Conservation (phyloP, 2,888 invertebrate species). For the Neoscelio sp. region DNA sequence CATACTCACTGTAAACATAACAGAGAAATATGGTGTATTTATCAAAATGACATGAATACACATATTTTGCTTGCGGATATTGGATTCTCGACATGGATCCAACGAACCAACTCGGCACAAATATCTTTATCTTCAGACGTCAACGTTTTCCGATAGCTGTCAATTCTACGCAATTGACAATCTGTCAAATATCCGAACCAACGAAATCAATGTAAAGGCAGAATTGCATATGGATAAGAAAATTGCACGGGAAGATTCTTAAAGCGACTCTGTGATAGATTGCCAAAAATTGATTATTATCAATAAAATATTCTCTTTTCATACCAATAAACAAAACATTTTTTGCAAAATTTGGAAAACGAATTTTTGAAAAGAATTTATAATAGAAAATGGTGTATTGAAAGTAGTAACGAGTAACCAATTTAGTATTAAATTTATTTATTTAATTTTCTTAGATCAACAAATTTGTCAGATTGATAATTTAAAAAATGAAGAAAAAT, state of each 20-base stretch:
- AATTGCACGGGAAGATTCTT: slow-evolving; percentile 20
- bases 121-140: slow-evolving; percentile 56
- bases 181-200: slow-evolving; percentile 39
- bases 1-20: slow-evolving; percentile 7
- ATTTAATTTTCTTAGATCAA: too few species aligned
- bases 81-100: slow-evolving; percentile 46
- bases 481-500: too few species aligned
- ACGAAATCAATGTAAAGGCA: slow-evolving; percentile 8
- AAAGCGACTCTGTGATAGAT: too few species aligned
- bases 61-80: slow-evolving; percentile 47
- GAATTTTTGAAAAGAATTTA: too few species aligned
- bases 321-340: too few species aligned
- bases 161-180: slow-evolving; percentile 42
- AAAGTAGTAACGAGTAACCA: too few species aligned
- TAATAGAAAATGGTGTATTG: too few species aligned
- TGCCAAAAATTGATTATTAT: too few species aligned
- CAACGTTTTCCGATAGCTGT: slow-evolving; percentile 56
- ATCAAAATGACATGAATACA: slow-evolving; percentile 44
- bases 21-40: slow-evolving; percentile 10
- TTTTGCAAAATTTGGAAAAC: too few species aligned
- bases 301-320: too few species aligned
- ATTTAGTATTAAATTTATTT: too few species aligned
- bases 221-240: slow-evolving; percentile 37
- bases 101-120: slow-evolving; percentile 33
- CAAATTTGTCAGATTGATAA: too few species aligned